A percentile compares a stretch with the other conserved stretches of the same genome.
Conservation (phyloP, 2,888 invertebrate genomes). For the Pyrrhosoma nymphula region DNA sequence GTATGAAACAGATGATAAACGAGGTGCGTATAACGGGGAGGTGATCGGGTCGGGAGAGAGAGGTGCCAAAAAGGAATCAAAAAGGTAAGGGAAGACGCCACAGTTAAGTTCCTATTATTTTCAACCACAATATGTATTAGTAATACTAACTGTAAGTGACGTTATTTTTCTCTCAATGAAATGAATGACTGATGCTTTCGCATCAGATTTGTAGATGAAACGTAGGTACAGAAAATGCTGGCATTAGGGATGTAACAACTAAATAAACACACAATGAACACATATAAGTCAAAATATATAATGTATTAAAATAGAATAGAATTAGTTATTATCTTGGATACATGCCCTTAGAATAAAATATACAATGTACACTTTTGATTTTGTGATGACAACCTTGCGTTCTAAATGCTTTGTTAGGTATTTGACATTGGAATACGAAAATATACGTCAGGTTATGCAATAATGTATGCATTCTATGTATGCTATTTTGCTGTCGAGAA, state of each 20-base stretch:
- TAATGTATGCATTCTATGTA: no score
- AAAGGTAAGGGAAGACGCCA: conserved; percentile 58
- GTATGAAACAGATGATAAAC: not conserved
- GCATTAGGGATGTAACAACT: not conserved
- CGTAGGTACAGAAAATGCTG: not conserved
- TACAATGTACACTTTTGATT: no score
- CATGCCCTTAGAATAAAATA: no score
- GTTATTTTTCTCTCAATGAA: not conserved
- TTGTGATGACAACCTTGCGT: no score
- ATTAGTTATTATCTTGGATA: no score
- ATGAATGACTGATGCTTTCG: not conserved
- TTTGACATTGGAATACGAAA: no score
- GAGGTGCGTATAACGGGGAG: not conserved
- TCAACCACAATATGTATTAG: not conserved
- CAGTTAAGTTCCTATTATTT: conserved; percentile 59
- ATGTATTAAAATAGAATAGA: no score
- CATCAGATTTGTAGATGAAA: not conserved
- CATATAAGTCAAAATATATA: no score
- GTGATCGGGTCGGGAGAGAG: not conserved
- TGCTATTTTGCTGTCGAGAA: no score
- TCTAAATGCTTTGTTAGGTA: no score
- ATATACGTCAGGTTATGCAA: no score
- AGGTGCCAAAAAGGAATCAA: conserved; percentile 38
- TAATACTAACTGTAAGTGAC: not conserved
- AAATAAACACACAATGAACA: no score